Conservation (phyloP, 2,888 invertebrate species). For the Caenorhabditis angaria region DNA sequence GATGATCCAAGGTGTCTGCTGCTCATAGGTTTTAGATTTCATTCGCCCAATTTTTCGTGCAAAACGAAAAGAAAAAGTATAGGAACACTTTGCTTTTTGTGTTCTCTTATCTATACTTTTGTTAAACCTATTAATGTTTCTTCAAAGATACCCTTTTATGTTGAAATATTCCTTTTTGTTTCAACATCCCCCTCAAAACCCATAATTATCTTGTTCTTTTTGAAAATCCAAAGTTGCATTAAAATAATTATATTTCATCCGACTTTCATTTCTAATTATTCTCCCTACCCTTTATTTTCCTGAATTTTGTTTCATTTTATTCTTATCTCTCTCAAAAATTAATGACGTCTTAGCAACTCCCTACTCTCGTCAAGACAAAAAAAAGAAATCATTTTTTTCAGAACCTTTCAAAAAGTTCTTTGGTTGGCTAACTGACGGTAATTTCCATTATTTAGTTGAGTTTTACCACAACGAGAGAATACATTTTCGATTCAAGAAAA, state of each 20-base stretch:
- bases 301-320: too few species aligned
- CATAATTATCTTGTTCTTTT: too few species aligned
- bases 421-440: slow-evolving; percentile 1
- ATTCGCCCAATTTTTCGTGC: not conserved
- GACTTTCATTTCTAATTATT: not conserved
- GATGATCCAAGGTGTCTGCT: slow-evolving; percentile 2
- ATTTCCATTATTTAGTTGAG: not conserved
- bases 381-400: not conserved
- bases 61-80: too few species aligned
- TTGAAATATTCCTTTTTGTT: not conserved
- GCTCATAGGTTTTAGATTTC: not conserved
- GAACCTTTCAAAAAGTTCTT: slow-evolving; percentile 1
- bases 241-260: not conserved
- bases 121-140: not conserved
- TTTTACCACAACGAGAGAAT: not conserved
- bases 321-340: too few species aligned
- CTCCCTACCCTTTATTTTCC: not conserved
- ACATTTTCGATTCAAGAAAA: slow-evolving; percentile 1
- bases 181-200: not conserved
- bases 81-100: too few species aligned
- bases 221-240: not conserved
- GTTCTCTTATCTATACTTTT: not conserved
- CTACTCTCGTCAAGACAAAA: too few species aligned
- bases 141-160: too few species aligned
- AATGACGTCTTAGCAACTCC: too few species aligned